phyloP scores from a whole-genome alignment of 2,113 vertebrate species.

The Cisticola juncidis region DNA sequence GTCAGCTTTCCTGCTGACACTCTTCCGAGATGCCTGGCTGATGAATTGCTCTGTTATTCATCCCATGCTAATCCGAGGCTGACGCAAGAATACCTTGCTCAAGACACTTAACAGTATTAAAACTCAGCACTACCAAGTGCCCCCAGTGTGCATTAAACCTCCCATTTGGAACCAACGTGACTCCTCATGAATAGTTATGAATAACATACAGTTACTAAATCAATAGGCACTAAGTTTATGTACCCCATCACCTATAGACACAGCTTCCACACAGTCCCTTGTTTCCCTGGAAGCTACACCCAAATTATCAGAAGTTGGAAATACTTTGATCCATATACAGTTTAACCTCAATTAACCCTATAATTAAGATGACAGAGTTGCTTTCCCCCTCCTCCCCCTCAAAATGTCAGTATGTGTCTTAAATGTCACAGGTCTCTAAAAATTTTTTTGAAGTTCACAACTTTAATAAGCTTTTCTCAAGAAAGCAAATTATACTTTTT shows the following conservation, averaged over 20 bases:
- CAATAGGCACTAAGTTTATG: conserved; percentile 26
- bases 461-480: background rate
- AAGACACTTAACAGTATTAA: conserved; percentile 59
- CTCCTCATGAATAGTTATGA: conserved; percentile 52
- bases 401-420: background rate
- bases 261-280: background rate
- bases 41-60: conserved; percentile 67
- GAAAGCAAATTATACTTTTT: background rate
- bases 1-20: conserved; percentile 57
- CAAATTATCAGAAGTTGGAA: background rate
- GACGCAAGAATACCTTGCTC: conserved; percentile 9
- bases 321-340: background rate
- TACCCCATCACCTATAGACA: background rate
- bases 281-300: background rate
- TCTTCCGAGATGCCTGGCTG: conserved; percentile 43
- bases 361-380: background rate
- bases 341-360: background rate
- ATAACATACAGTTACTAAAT: conserved; percentile 54
- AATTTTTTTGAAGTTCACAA: rapidly evolving
- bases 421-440: background rate
- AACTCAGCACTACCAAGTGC: conserved; percentile 29
- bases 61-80: conserved; percentile 43
- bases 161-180: conserved; percentile 41
- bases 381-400: background rate
- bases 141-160: conserved; percentile 54